Evolutionary conservation across 64 coral and sea anemone species (phyloP).

Genomic region (Montipora cactus): DNA sequence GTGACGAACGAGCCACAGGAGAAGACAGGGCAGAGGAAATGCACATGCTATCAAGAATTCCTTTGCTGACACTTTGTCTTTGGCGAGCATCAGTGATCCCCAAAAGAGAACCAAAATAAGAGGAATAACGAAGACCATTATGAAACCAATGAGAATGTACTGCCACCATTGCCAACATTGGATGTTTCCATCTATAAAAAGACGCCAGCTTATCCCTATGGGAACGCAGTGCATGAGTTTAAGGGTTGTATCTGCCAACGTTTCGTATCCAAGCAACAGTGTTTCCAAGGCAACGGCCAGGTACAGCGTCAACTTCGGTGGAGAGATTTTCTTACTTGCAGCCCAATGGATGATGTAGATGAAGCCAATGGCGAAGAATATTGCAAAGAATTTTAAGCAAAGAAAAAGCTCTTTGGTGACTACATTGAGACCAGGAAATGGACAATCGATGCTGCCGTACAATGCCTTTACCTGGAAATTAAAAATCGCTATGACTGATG

Average conservation of each 20-base stretch:
- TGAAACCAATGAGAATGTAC: constrained; percentile 67
- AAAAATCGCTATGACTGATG: constrained; percentile 76
- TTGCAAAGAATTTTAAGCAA: constrained; percentile 59
- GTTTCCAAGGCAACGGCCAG: constrained; percentile 84
- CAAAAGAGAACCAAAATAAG: constrained; percentile 75
- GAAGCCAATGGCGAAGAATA: constrained; percentile 31
- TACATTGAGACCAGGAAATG: constrained; percentile 73
- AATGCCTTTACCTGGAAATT: constrained; percentile 76
- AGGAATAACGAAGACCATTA: constrained; percentile 59
- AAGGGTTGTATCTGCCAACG: constrained; percentile 62
- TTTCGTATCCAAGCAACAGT: constrained; percentile 92
- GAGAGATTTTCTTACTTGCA: neutral
- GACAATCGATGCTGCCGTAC: constrained; percentile 59
- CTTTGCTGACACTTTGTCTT: constrained; percentile 52
- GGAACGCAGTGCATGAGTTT: constrained; percentile 67
- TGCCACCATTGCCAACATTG: constrained; percentile 95
- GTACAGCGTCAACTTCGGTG: constrained; percentile 52
- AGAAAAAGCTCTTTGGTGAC: constrained; percentile 82
- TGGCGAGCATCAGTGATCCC: constrained; percentile 72
- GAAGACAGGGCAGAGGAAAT: constrained; percentile 75
- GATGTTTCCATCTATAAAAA: constrained; percentile 71
- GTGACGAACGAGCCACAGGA: neutral
- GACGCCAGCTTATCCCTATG: constrained; percentile 39
- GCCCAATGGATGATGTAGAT: constrained; percentile 46
- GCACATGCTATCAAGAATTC: constrained; percentile 61